phyloP scores from a whole-genome alignment of 2,797 vertebrate species.

The Echeneis naucrates region DNA sequence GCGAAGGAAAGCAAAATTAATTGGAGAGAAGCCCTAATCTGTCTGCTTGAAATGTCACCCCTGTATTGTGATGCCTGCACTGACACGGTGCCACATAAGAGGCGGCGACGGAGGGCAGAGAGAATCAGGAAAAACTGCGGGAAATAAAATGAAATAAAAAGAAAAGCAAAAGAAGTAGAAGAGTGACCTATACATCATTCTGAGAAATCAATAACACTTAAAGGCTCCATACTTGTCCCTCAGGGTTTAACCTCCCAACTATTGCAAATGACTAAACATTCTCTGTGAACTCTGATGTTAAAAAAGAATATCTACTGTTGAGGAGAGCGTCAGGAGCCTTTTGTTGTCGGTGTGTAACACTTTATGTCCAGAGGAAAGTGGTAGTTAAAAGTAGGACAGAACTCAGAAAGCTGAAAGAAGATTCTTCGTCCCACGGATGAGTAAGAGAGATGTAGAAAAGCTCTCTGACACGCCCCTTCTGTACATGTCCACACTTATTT shows the following conservation, averaged over 20 bases:
- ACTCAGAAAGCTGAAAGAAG: slow-evolving; percentile 18
- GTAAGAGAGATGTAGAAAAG: slow-evolving; percentile 28
- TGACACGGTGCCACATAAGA: slow-evolving; percentile 66
- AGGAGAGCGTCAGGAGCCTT: slow-evolving; percentile 14
- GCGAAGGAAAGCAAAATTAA: slow-evolving; percentile 84
- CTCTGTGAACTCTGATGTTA: not conserved
- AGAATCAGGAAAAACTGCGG: slow-evolving; percentile 24
- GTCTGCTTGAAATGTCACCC: slow-evolving; percentile 87
- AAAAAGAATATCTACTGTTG: slow-evolving; percentile 1
- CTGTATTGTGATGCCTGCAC: slow-evolving; percentile 70
- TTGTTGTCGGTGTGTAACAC: slow-evolving; percentile 3
- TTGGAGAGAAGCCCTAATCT: slow-evolving; percentile 86
- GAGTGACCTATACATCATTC: slow-evolving; percentile 7
- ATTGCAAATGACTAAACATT: slow-evolving; percentile 29
- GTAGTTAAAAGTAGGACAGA: slow-evolving; percentile 10
- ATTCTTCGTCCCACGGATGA: slow-evolving; percentile 19
- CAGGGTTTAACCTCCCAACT: slow-evolving; percentile 32
- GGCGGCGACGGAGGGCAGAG: slow-evolving; percentile 7
- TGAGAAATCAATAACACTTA: slow-evolving; percentile 15
- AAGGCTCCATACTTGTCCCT: slow-evolving; percentile 10
- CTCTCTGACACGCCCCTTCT: not conserved
- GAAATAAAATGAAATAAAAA: slow-evolving; percentile 14
- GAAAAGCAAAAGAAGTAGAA: slow-evolving; percentile 10
- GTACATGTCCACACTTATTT: slow-evolving; percentile 11
- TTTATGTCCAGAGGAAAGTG: not conserved